These are phyloP conservation scores for Drosophila kanapiae DNA, from an alignment of 1,140 invertebrate genomes.

Conservation along the genomic window DNA sequence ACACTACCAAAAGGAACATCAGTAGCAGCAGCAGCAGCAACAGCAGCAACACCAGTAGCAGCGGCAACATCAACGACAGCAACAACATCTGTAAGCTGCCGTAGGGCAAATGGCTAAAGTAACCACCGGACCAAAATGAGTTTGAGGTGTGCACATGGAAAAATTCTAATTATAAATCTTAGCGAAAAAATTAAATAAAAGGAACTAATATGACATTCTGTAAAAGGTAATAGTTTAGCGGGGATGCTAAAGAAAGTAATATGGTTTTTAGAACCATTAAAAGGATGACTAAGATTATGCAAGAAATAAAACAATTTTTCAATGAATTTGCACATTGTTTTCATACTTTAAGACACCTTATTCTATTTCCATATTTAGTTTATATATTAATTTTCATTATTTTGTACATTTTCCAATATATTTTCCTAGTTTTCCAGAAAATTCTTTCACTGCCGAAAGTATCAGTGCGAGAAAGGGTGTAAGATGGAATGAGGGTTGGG, in stretches of 20 bases:
- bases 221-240: no score
- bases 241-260: no score
- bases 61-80: constrained; percentile 20
- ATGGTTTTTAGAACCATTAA: no score
- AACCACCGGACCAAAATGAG: constrained; percentile 76
- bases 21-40: constrained; percentile 9
- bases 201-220: no score
- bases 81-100: constrained; percentile 54
- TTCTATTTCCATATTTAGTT: no score
- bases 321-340: no score
- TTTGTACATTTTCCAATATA: no score
- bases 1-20: neutral
- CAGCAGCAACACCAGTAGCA: constrained; percentile 20
- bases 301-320: no score
- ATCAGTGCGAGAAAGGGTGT: constrained; percentile 10
- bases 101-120: constrained; percentile 79
- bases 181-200: neutral
- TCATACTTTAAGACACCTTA: no score
- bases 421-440: no score
- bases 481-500: neutral
- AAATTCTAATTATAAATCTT: neutral
- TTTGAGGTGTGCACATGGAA: constrained; percentile 54
- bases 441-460: neutral
- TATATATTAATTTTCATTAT: no score
- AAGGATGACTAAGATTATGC: no score